These are phyloP conservation scores for Porites australiensis DNA, from an alignment of 64 coral and sea anemone species.

Conservation along the genomic window DNA sequence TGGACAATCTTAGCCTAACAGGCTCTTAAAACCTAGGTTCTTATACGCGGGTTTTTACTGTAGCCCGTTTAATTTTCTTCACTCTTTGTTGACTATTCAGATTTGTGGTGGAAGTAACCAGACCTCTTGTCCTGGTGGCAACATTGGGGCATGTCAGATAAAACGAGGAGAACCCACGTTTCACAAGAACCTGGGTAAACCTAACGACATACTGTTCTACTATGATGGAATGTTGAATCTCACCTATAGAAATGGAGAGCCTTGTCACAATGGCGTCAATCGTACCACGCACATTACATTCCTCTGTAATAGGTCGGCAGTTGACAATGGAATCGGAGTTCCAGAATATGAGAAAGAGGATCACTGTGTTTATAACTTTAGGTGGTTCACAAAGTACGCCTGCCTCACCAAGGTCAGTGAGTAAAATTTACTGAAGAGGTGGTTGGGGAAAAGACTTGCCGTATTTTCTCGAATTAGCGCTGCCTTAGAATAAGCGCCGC, in stretches of 20 bases:
- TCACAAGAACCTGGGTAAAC: slow-evolving; percentile 12
- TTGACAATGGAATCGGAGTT: not conserved
- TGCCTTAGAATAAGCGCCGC: no score
- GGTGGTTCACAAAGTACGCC: slow-evolving; percentile 86
- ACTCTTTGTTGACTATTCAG: not conserved
- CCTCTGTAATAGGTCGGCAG: slow-evolving; percentile 56
- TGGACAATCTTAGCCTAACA: no score
- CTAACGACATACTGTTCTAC: slow-evolving; percentile 64
- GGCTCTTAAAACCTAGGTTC: no score
- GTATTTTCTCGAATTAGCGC: no score
- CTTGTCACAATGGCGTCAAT: slow-evolving; percentile 12
- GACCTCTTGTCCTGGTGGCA: not conserved
- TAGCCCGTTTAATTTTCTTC: not conserved
- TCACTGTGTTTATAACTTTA: slow-evolving; percentile 80
- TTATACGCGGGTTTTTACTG: no score
- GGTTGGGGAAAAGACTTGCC: no score
- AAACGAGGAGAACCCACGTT: not conserved
- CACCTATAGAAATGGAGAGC: slow-evolving; percentile 53
- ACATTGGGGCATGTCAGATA: slow-evolving; percentile 60
- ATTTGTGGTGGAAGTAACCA: slow-evolving; percentile 50
- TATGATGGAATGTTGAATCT: slow-evolving; percentile 95
- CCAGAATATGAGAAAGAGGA: slow-evolving; percentile 74
- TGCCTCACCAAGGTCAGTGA: slow-evolving; percentile 86
- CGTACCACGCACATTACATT: slow-evolving; percentile 75
- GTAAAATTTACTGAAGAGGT: not conserved